Percentiles rank a stretch among this genome's conserved stretches.
Evolutionary conservation across 2,797 vertebrate genomes (phyloP).

Genomic region (Lepilemur ruficaudatus): DNA sequence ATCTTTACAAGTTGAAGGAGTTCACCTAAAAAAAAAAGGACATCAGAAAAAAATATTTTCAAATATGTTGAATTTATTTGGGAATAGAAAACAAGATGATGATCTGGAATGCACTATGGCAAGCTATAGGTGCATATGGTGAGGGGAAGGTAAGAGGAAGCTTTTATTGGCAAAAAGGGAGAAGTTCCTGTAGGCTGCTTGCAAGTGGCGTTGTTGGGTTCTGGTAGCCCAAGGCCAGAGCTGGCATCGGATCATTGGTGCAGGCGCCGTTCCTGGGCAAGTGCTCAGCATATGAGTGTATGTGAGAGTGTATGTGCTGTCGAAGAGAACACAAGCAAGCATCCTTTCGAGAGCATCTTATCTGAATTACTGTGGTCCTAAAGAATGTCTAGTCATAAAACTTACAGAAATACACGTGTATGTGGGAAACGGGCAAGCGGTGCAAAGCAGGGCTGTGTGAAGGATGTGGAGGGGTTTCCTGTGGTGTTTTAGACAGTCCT

Average conservation of each 20-base stretch:
- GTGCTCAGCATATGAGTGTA: background rate
- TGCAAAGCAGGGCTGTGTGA: background rate
- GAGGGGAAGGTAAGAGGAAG: background rate
- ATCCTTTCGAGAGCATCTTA: too few species aligned
- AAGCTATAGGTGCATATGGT: background rate
- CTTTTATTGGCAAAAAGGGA: background rate
- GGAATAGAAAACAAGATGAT: background rate
- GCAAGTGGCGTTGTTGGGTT: background rate
- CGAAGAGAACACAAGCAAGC: too few species aligned
- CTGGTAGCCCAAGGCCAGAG: background rate
- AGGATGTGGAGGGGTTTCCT: background rate
- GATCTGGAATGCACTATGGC: background rate
- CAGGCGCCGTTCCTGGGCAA: background rate
- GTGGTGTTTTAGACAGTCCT: background rate
- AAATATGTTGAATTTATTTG: background rate
- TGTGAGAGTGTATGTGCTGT: too few species aligned
- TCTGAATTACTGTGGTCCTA: background rate
- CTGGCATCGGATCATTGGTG: background rate
- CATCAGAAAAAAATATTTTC: background rate
- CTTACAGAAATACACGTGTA: background rate
- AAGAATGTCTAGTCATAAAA: background rate
- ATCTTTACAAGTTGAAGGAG: background rate
- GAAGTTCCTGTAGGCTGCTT: background rate
- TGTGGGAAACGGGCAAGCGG: accelerated
- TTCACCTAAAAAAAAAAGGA: background rate